These are phyloP conservation scores for Ianthella basta DNA, from an alignment of 37 sponge, comb jelly and placozoan species.

Conservation along the genomic window DNA sequence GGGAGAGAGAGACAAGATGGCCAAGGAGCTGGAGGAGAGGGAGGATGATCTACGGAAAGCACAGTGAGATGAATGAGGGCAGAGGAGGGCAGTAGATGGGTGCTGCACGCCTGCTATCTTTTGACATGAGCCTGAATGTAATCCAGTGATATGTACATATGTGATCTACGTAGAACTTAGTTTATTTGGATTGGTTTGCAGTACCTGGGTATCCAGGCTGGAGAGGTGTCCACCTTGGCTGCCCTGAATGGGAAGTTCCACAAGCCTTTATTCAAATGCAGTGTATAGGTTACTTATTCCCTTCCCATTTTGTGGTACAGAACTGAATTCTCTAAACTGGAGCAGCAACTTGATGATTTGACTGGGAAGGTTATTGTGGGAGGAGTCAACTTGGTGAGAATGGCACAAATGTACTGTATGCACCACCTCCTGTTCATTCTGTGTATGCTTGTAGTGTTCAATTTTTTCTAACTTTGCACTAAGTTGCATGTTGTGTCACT, in stretches of 20 bases:
- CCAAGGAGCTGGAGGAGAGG: conserved; percentile 70
- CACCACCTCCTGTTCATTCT: neutral
- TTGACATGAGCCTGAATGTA: neutral
- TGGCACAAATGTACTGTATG: neutral
- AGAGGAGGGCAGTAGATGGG: neutral
- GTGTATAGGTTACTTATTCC: neutral
- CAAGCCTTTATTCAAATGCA: neutral
- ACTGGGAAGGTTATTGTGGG: conserved; percentile 95
- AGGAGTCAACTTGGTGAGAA: conserved; percentile 91
- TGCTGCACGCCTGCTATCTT: no score
- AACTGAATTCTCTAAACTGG: conserved; percentile 79
- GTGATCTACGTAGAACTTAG: no score
- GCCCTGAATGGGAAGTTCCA: no score
- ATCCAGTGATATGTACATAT: neutral
- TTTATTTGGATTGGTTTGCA: no score
- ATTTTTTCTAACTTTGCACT: no score
- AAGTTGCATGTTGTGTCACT: no score
- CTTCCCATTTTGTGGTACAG: conserved; percentile 21
- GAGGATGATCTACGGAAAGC: conserved; percentile 83
- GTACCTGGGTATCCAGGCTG: no score
- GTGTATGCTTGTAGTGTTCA: neutral
- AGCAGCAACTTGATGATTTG: conserved; percentile 74
- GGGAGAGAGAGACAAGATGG: conserved; percentile 72
- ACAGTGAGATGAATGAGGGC: conserved; percentile 47
- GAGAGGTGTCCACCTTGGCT: neutral